Evolutionary conservation across 1,140 invertebrate species (phyloP), one percentile per base, ranked within the genome.

Genomic region (Callitettix versicolor): DNA sequence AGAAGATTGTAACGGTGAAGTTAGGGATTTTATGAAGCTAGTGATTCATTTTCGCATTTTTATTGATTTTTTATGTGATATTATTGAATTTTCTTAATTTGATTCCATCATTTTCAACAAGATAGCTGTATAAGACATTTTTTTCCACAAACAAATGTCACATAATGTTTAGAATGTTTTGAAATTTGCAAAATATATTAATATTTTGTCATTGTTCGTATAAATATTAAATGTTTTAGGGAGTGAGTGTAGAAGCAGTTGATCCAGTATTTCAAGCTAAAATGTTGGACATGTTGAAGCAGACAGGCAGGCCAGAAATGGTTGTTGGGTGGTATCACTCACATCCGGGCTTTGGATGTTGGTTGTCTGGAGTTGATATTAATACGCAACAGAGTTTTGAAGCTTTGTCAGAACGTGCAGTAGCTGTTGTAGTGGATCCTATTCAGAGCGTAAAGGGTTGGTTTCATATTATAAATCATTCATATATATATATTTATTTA

Each of bases 301-400:
- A 99, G 74, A 99, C 96, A 57, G 97, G 96, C 1, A 75, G 95
- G 53, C 97, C 97, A 5, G 97, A 99, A 76, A 99, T 99, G 96
- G 97, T 99, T 12, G 96, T 99, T 43, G 96, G 96, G 44, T 99
- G 96, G 96, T 99, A 99, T 65, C 96, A 99, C 67, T 98, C 95
- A 46, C 96, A 99, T 84, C 96, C 96, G 64, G 97, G 96, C 36
- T 99, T 99, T 76, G 97, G 97, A 36, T 99, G 96, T 69, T 99
- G 97, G 97, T 74, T 99, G 17, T 99, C 97, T n/a, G 90, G 95
- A 52, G 97, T 99, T 1, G 97, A 99, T 73, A 99, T 99, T 61
- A 99, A 99, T 66, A 99, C 97, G 11, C 97, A 99, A 69, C 96
- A 99, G 68, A 97, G 93, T 60, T 99, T 99, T 74, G 97, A 99